These are phyloP conservation scores for Beris morrisii DNA, from an alignment of 2,888 invertebrate species.

Conservation along the genomic window DNA sequence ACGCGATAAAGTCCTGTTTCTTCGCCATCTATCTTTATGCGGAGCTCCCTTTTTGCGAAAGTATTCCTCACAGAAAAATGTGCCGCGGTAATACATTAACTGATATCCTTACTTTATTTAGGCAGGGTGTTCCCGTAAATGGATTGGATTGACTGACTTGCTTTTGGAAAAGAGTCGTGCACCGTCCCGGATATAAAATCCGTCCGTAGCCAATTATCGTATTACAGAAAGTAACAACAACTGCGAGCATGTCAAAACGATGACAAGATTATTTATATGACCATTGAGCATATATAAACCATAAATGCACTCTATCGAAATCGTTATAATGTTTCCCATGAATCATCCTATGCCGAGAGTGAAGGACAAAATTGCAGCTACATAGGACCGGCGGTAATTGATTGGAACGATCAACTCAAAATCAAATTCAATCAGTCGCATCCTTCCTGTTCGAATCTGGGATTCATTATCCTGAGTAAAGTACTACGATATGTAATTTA, in stretches of 20 bases:
- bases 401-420: constrained; percentile 25
- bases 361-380: not conserved
- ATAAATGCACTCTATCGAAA: constrained; percentile 13
- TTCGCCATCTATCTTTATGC: too few species aligned
- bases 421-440: constrained; percentile 26
- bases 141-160: not conserved
- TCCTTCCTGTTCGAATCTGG: constrained; percentile 24
- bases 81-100: constrained; percentile 10
- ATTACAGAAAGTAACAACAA: constrained; percentile 28
- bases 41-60: too few species aligned
- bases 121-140: constrained; percentile 1
- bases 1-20: too few species aligned
- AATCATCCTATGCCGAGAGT: constrained; percentile 5
- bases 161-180: constrained; percentile 9
- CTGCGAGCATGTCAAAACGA: constrained; percentile 21
- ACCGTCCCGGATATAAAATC: constrained; percentile 38
- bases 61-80: not conserved
- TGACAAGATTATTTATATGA: constrained; percentile 26
- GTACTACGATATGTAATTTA: constrained; percentile 22
- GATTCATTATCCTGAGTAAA: constrained; percentile 24
- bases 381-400: constrained; percentile 16
- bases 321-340: constrained; percentile 14
- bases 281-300: not conserved
- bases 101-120: constrained; percentile 3
- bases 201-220: constrained; percentile 39